Conservation (phyloP, 2,113 vertebrate species). For the Spermophilus dauricus region DNA sequence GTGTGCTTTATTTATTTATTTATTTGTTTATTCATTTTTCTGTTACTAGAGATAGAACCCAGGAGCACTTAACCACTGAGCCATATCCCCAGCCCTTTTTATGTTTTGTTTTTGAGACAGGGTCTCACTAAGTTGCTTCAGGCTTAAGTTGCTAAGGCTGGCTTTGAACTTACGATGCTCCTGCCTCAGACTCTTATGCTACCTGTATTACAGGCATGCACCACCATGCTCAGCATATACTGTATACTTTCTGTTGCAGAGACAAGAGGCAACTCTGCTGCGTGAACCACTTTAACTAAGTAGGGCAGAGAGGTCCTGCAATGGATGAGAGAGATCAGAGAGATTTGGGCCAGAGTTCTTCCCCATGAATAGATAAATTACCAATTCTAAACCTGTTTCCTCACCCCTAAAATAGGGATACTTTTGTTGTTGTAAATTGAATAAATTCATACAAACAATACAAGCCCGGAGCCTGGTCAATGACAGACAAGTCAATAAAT, state of each 20-base stretch:
- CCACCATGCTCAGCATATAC: too few relatives aligned
- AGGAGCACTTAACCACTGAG: too few relatives aligned
- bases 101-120: too few relatives aligned
- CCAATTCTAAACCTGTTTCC: neutral
- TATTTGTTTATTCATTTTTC: too few relatives aligned
- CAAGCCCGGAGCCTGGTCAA: neutral
- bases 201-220: too few relatives aligned
- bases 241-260: accelerated
- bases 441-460: neutral
- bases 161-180: too few relatives aligned
- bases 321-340: neutral
- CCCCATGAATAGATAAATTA: neutral
- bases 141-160: too few relatives aligned
- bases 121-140: too few relatives aligned
- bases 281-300: accelerated
- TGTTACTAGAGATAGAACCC: too few relatives aligned
- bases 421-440: neutral
- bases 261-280: neutral
- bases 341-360: neutral
- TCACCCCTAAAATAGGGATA: neutral
- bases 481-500: neutral
- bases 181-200: too few relatives aligned
- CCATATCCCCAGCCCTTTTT: too few relatives aligned
- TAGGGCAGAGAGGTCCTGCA: neutral
- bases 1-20: neutral